Evolutionary conservation across 2,113 vertebrate species (phyloP), one percentile per base, ranked within the genome.

Genomic region (Melanerpes formicivorus): DNA sequence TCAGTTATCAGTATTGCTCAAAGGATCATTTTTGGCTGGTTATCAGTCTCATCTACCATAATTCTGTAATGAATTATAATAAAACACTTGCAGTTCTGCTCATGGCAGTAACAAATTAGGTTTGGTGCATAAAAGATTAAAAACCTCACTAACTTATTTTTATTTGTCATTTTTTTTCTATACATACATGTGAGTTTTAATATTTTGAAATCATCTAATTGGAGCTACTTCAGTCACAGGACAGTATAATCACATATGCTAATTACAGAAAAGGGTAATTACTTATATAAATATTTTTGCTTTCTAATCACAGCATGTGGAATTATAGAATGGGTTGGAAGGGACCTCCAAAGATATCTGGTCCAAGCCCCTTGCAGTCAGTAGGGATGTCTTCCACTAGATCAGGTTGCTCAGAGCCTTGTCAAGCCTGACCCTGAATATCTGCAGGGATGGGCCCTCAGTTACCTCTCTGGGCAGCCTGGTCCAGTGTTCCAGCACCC

Each of bases 21-120:
- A 59, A 75, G 34, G 92, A 94, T 71, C 69, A 87, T 82, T 95
- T 94, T 80, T 62, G 44, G 21, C 76, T 92, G 29, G 23, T 80
- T 93, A 89, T 94, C 70, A 90, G 62, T 91, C 82, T 92, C 78
- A 77, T 9, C 56, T 60, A 84, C 63, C 80, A 90, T 88, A 84
- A 88, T 75, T 62, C 56, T 60, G 7, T 74, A 94, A 88, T 73
- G 48, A 92, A 80, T 77, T 77, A 54, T 72, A 93, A 88, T 93
- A 93, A 93, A 93, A 30, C 84, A 88, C 66, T 66, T 84, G 10
- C 9, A 75, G 86, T 92, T 88, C 72, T 80, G 87, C 71, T 84
- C 34, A 60, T 80, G 74, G 26, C 73, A 82, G 37, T 48, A 88
- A 71, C 23, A 93, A 82, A 94, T 84, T 40, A 8, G 5, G 18